Evolutionary conservation across 2,113 vertebrate species (phyloP), one percentile per base, ranked within the genome.

Genomic region (Oceanodroma tethys): DNA sequence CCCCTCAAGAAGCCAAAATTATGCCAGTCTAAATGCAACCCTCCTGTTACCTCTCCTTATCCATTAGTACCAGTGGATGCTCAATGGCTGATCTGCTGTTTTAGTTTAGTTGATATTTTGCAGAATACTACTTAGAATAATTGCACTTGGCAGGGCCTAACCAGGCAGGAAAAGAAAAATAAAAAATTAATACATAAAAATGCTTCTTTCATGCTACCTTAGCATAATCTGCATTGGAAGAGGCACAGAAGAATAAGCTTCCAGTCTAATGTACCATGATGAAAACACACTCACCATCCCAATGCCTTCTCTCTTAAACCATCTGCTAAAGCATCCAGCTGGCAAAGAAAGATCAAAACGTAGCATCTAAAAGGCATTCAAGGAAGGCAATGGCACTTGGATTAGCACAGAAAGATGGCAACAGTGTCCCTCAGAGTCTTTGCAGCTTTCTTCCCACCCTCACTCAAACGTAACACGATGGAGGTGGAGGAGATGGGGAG

Each of bases 401-500:
- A 68, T 70, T 56, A 63, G 60, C 59, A 23, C 10, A 68, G 21
- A 50, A 67, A 52, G 52, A 32, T 72, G 68, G 40, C 60, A 85
- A 23, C 12, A 38, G 36, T 7, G 29, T 42, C 53, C 30, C 43
- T 59, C 52, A 10, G 29, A 38, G 45, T 10, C 43, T 67, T 70
- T 43, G 16, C 17, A 52, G 67, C 15, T 80, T 65, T 82, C 48
- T 53, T 70, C 8, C 70, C 22, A 48, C 6, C 22, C 26, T 88
- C 2, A 5, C 25, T 82, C 27, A 80, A 32, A 16, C 0, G 0
- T 52, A 42, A 40, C 3, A 5, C 0, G 1, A 25, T 20, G 36
- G 30, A 71, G 6, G 59, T 16, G 5, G 13, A 85, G 40, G 45
- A 63, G 20, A 48, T 23, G 4, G 13, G 42, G 70, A 84, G 36